Conservation (phyloP, 2,113 vertebrate genomes). For the Centropristis striata region DNA sequence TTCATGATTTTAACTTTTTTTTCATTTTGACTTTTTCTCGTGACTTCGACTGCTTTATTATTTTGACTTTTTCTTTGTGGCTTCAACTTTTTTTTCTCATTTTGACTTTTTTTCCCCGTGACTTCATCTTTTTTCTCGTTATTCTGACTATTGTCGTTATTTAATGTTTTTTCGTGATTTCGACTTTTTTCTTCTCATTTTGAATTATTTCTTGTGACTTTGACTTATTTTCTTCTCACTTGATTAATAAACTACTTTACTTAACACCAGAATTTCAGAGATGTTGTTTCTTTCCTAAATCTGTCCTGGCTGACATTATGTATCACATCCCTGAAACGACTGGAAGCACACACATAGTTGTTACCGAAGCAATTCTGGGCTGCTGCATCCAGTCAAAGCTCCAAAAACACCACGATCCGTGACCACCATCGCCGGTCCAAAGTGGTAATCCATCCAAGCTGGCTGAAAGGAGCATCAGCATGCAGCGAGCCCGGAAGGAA, state of each 20-base stretch:
- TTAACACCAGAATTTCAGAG: neutral
- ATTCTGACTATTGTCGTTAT: too few relatives aligned
- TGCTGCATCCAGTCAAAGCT: constrained; percentile 30
- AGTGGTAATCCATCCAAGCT: constrained; percentile 31
- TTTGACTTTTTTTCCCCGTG: too few relatives aligned
- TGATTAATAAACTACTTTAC: neutral
- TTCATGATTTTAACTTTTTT: too few relatives aligned
- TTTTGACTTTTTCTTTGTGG: too few relatives aligned
- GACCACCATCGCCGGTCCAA: constrained; percentile 1
- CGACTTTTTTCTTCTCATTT: too few relatives aligned
- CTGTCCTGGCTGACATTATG: neutral
- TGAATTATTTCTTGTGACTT: too few relatives aligned
- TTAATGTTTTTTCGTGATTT: too few relatives aligned
- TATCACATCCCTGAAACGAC: constrained; percentile 6
- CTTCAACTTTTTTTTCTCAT: too few relatives aligned
- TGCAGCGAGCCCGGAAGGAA: constrained; percentile 56
- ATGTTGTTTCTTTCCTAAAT: neutral
- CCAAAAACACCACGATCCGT: constrained; percentile 1
- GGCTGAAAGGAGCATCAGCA: constrained; percentile 66
- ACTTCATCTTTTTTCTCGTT: too few relatives aligned
- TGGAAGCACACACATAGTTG: neutral
- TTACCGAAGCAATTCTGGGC: neutral
- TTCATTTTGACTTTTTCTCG: too few relatives aligned
- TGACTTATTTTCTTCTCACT: neutral
- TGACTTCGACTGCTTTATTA: too few relatives aligned